phyloP scores from a whole-genome alignment of 2,888 invertebrate species.

The Pollenia griseotomentosa region DNA sequence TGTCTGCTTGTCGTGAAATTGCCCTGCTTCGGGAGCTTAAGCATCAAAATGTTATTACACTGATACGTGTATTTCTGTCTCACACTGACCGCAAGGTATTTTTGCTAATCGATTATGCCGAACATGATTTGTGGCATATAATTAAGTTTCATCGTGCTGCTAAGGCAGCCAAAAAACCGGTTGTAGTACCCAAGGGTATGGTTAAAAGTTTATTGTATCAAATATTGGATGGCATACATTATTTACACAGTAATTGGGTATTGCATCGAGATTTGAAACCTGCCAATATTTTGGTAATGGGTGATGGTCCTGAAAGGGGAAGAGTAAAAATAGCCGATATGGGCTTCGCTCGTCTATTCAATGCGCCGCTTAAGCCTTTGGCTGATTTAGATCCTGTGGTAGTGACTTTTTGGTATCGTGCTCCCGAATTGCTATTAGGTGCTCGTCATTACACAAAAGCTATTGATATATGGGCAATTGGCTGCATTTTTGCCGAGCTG shows the following conservation, averaged over 20 bases:
- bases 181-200: slow-evolving; percentile 98
- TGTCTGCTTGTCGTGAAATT: slow-evolving; percentile 99
- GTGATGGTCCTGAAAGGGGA: slow-evolving; percentile 98
- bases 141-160: slow-evolving; percentile 99
- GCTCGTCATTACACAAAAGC: slow-evolving; percentile 99
- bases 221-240: slow-evolving; percentile 99
- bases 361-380: slow-evolving; percentile 98
- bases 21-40: slow-evolving; percentile 98
- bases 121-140: slow-evolving; percentile 99
- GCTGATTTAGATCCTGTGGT: slow-evolving; percentile 99
- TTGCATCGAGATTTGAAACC: slow-evolving; percentile 99
- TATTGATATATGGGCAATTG: slow-evolving; percentile 99
- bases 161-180: slow-evolving; percentile 98
- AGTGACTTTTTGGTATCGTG: slow-evolving; percentile 99
- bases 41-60: slow-evolving; percentile 97
- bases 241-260: slow-evolving; percentile 99
- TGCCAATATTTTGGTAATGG: slow-evolving; percentile 99
- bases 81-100: slow-evolving; percentile 98
- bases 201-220: slow-evolving; percentile 98
- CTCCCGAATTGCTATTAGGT: slow-evolving; percentile 96
- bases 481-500: slow-evolving; percentile 99
- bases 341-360: slow-evolving; percentile 99
- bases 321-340: slow-evolving; percentile 99
- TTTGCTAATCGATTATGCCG: slow-evolving; percentile 98
- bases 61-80: slow-evolving; percentile 98